A percentile compares a stretch with the other conserved stretches of the same genome.
Evolutionary conservation across 2,888 invertebrate species (phyloP).

Genomic region (Abscondita cerata): DNA sequence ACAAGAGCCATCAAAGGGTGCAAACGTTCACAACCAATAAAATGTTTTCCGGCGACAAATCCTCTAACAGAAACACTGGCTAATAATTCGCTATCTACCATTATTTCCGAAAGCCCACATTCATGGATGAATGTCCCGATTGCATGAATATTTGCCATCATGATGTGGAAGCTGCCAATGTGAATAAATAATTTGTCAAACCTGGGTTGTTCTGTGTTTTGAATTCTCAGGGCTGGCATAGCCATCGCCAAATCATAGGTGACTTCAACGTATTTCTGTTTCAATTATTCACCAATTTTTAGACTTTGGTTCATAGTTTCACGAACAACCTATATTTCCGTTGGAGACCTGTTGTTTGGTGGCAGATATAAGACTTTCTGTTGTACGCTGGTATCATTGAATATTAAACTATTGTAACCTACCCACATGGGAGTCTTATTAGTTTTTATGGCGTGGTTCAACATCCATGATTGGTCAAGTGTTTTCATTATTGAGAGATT

Average conservation of each 20-base stretch:
- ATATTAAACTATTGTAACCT: too few species aligned
- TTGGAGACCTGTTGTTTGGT: neutral
- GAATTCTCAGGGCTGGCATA: slow-evolving; percentile 39
- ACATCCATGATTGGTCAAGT: too few species aligned
- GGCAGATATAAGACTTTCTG: slow-evolving; percentile 2
- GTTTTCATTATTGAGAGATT: too few species aligned
- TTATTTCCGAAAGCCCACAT: neutral
- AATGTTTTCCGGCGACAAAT: slow-evolving; percentile 9
- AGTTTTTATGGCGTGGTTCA: too few species aligned
- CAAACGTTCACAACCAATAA: slow-evolving; percentile 26
- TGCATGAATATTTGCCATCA: slow-evolving; percentile 4
- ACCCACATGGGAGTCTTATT: too few species aligned
- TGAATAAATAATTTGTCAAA: slow-evolving; percentile 40
- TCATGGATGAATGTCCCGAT: slow-evolving; percentile 11
- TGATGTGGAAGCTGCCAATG: neutral
- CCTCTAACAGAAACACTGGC: slow-evolving; percentile 1
- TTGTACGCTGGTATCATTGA: too few species aligned
- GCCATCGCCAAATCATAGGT: slow-evolving; percentile 42
- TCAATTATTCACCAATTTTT: slow-evolving; percentile 40
- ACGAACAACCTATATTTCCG: slow-evolving; percentile 31
- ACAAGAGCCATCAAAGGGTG: slow-evolving; percentile 35
- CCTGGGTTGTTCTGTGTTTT: slow-evolving; percentile 42
- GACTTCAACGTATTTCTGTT: slow-evolving; percentile 35
- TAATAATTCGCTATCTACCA: neutral
- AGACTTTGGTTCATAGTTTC: slow-evolving; percentile 41